Evolutionary conservation across 2,113 vertebrate genomes (phyloP).

Genomic region (Cervus canadensis): DNA sequence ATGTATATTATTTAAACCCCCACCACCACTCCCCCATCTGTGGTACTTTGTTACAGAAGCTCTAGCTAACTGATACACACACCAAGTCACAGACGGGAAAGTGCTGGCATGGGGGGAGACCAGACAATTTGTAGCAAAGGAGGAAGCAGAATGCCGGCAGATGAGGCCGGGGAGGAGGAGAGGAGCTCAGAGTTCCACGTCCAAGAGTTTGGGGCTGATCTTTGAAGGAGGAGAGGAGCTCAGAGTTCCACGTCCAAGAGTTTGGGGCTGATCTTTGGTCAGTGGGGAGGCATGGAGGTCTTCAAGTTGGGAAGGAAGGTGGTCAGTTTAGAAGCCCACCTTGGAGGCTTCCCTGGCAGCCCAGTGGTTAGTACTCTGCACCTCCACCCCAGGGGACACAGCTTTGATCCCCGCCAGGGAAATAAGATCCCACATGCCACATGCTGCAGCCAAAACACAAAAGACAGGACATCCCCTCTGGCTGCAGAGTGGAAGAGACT

Average conservation of each 20-base stretch:
- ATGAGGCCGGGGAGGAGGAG: background rate
- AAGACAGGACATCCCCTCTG: background rate
- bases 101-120: no score
- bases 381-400: background rate
- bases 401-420: background rate
- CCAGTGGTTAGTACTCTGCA: background rate
- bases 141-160: background rate
- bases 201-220: background rate
- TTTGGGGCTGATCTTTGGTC: background rate
- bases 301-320: background rate
- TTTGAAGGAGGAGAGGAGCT: background rate
- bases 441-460: background rate
- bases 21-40: no score
- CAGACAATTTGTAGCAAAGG: background rate
- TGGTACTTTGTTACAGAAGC: background rate
- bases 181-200: accelerated
- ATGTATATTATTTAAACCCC: background rate
- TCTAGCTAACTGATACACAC: background rate
- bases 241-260: background rate
- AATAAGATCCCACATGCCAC: background rate
- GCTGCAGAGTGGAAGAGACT: background rate
- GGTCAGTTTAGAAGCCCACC: background rate
- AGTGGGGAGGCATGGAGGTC: background rate
- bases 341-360: background rate
- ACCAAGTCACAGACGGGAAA: background rate